phyloP scores from a whole-genome alignment of 2,888 invertebrate species.

The Syritta pipiens region DNA sequence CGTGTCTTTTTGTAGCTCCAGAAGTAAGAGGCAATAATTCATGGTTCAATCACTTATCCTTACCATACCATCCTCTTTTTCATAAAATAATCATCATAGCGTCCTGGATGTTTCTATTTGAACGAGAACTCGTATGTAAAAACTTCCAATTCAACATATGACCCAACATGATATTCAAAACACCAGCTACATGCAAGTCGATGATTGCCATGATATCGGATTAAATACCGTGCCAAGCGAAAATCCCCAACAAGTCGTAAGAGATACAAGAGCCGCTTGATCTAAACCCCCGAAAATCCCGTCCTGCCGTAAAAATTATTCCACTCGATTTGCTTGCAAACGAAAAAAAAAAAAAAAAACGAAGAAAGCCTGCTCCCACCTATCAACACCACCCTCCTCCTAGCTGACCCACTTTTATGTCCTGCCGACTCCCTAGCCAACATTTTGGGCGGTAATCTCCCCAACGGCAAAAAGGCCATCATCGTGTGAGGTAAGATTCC shows the following conservation, averaged over 20 bases:
- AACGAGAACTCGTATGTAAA: too few species aligned
- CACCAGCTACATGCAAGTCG: too few species aligned
- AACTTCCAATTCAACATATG: too few species aligned
- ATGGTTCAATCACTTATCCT: too few species aligned
- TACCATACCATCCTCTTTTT: too few species aligned
- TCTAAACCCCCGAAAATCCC: conserved; percentile 10
- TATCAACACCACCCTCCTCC: background rate
- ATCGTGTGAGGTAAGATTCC: conserved; percentile 1
- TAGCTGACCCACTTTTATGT: conserved; percentile 20
- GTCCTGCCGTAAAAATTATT: conserved; percentile 22
- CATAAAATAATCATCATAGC: too few species aligned
- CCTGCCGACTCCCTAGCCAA: conserved; percentile 18
- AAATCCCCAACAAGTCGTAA: conserved; percentile 8
- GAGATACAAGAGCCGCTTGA: background rate
- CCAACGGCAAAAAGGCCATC: conserved; percentile 5
- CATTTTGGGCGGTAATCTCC: conserved; percentile 10
- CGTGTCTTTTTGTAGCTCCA: too few species aligned
- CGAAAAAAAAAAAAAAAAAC: background rate
- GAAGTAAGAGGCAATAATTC: too few species aligned
- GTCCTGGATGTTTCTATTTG: too few species aligned
- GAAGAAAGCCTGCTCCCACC: background rate
- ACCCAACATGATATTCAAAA: too few species aligned
- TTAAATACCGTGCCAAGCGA: conserved; percentile 18
- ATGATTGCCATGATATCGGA: background rate
- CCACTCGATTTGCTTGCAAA: conserved; percentile 19